Evolutionary conservation across 1,140 invertebrate species (phyloP).

Genomic region (Eupeodes corollae): DNA sequence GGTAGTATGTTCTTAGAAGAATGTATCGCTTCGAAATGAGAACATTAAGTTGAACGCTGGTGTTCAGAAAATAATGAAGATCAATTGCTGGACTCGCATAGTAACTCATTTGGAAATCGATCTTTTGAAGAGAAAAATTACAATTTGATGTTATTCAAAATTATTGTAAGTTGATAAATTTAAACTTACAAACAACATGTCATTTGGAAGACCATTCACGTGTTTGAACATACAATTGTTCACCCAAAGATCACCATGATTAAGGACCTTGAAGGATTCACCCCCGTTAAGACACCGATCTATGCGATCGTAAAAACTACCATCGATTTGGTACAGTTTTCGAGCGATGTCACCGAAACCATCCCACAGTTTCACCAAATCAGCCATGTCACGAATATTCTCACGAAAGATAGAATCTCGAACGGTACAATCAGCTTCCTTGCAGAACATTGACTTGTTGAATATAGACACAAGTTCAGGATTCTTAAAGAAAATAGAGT

Average conservation of each 20-base stretch:
- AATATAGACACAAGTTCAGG: conserved; percentile 19
- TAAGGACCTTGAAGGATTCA: conserved; percentile 40
- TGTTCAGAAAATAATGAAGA: conserved; percentile 30
- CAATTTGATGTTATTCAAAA: not conserved
- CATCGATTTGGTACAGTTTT: conserved; percentile 22
- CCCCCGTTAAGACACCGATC: not conserved
- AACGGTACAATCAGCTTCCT: conserved; percentile 16
- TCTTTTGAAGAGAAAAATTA: conserved; percentile 7
- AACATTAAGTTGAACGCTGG: conserved; percentile 23
- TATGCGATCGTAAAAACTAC: not conserved
- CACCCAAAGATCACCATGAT: conserved; percentile 54
- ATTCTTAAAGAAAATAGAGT: conserved; percentile 11
- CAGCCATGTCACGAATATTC: conserved; percentile 14
- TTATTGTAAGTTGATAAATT: not conserved
- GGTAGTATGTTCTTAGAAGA: conserved; percentile 30
- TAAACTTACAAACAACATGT: conserved; percentile 42
- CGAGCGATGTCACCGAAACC: conserved; percentile 35
- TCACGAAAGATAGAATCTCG: conserved; percentile 24
- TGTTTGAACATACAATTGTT: conserved; percentile 57
- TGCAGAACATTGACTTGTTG: conserved; percentile 23
- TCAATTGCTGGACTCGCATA: conserved; percentile 30
- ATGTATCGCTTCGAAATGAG: conserved; percentile 24
- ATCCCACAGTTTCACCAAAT: conserved; percentile 35
- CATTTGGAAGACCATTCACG: conserved; percentile 37
- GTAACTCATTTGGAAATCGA: conserved; percentile 30